Evolutionary conservation across 2,113 vertebrate species (phyloP).

Genomic region (Orycteropus afer): DNA sequence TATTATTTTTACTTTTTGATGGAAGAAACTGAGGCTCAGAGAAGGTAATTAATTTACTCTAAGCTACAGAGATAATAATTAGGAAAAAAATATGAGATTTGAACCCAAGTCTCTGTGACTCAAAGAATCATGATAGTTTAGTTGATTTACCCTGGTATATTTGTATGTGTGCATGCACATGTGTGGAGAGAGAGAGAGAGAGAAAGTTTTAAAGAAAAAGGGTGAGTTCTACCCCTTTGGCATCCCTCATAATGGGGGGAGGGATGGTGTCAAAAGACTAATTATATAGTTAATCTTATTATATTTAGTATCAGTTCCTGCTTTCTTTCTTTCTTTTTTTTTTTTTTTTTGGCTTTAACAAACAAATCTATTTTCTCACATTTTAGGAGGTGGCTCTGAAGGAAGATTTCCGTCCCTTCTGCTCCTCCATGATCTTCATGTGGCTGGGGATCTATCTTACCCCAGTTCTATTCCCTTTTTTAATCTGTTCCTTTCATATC

Average conservation of each 20-base stretch:
- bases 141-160: background rate
- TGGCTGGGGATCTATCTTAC: too few species aligned
- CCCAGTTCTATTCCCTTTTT: too few species aligned
- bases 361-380: too few species aligned
- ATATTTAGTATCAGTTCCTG: background rate
- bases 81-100: background rate
- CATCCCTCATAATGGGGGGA: too few species aligned
- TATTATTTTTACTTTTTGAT: background rate
- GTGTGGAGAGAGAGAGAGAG: background rate
- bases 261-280: background rate
- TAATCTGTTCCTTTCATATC: too few species aligned
- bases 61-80: background rate
- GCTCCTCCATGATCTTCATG: too few species aligned
- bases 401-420: too few species aligned
- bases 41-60: background rate
- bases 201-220: background rate
- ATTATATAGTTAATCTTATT: background rate
- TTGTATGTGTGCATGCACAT: background rate
- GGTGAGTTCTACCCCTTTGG: background rate
- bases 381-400: too few species aligned
- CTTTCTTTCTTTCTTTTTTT: too few species aligned
- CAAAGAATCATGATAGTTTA: background rate
- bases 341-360: too few species aligned
- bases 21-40: background rate
- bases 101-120: background rate